Evolutionary conservation across 2,888 invertebrate species (phyloP), one percentile per base, ranked within the genome.

Genomic region (Drosophila monieri): DNA sequence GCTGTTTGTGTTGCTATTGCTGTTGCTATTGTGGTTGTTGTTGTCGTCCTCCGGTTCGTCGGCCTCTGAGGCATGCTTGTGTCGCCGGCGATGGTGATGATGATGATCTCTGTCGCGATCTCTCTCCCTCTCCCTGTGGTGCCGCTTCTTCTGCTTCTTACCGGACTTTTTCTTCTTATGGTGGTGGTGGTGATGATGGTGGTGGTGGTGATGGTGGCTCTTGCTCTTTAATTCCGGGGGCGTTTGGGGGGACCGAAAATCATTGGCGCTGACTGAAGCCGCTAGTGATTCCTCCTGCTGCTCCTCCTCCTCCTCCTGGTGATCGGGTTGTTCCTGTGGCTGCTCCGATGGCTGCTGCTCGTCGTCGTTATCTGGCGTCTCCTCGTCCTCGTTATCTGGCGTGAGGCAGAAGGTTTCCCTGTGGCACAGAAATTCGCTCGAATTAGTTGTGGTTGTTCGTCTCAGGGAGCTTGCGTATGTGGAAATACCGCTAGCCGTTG

Each of bases 381-480:
- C 79, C 12, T 86, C 77, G 46, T 89, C 84, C 54, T 89, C 89
- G 66, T 88, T 89, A 74, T 90, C 91, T 47, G 91, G 91, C 55
- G 91, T 89, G 48, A 91, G 74, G 73, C 91, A 91, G 80, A 91
- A 91, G 47, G 90, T 91, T 79, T 91, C 91, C 76, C 91, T 89
- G 85, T 91, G 91, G 75, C 90, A 90, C 76, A 91, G 80, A 89
- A 91, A 91, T 85, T 91, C 91, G 86, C 90, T 91, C 66, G 91
- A 90, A 85, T 90, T 90, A 73, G 90, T 90, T 74, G 91, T 90
- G 73, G 90, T 88, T 73, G 91, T 90, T 57, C 90, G 90, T 76
- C 89, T 84, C 61, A 91, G 73, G 57, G 91, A 91, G 86, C 91
- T 91, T 73, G 91, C 91, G 79, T 91, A 91, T 62, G 91, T 91